Evolutionary conservation across 2,113 vertebrate genomes (phyloP).

Genomic region (Enhydra lutris): DNA sequence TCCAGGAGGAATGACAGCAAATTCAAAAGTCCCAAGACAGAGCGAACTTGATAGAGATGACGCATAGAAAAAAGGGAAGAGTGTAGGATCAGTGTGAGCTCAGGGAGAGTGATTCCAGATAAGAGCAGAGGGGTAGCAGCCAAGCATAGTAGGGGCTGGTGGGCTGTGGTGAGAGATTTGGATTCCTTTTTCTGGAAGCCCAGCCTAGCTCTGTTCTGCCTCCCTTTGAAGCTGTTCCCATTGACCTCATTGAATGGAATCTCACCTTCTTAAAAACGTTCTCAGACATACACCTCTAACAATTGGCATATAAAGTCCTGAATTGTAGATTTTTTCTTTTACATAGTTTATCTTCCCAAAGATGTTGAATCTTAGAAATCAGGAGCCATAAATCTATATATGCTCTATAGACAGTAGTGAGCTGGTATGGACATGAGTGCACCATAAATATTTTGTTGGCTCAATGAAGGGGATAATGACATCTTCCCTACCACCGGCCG

Average conservation of each 20-base stretch:
- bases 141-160: not conserved
- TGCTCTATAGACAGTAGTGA: not conserved
- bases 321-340: not conserved
- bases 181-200: not conserved
- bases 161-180: not conserved
- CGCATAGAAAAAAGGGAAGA: not conserved
- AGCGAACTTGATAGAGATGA: not conserved
- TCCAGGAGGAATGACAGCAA: not conserved
- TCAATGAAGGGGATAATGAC: not conserved
- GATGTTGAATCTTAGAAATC: not conserved
- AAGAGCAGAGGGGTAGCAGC: not conserved
- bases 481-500: not conserved
- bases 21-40: not conserved
- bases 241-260: not conserved
- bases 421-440: not conserved
- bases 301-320: not conserved
- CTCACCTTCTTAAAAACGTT: slow-evolving; percentile 1
- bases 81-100: not conserved
- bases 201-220: not conserved
- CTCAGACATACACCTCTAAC: not conserved
- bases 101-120: not conserved
- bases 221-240: not conserved
- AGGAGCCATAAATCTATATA: not conserved
- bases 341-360: not conserved
- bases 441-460: not conserved